Percentiles rank a stretch among this genome's conserved stretches.
Conservation (phyloP, 2,888 invertebrate genomes). For the Dicyrtoma fusca region DNA sequence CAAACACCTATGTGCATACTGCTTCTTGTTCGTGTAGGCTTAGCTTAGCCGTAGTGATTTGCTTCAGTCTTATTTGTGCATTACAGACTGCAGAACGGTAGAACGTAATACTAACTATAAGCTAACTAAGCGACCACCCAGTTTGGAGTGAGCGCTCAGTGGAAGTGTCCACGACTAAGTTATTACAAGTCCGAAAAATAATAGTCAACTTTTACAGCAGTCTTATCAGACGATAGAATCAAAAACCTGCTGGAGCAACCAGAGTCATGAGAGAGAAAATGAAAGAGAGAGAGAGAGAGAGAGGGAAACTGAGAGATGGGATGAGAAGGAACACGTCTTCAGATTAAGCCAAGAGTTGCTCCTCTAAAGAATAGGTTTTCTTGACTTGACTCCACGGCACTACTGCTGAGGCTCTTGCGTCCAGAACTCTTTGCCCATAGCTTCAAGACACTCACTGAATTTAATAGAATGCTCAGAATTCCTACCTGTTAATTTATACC, state of each 20-base stretch:
- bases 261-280: slow-evolving; percentile 10
- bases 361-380: background rate
- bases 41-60: background rate
- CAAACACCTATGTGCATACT: too few species aligned
- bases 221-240: slow-evolving; percentile 51
- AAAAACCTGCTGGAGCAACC: slow-evolving; percentile 35
- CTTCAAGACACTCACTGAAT: too few species aligned
- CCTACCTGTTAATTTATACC: slow-evolving; percentile 46
- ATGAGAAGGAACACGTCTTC: slow-evolving; percentile 17
- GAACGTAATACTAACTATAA: slow-evolving; percentile 1
- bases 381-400: background rate
- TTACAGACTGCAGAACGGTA: background rate
- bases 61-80: background rate
- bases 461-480: slow-evolving; percentile 24
- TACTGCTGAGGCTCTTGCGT: too few species aligned
- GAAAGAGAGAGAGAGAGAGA: slow-evolving; percentile 2
- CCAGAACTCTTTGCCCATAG: too few species aligned
- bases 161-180: slow-evolving; percentile 55
- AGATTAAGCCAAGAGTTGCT: slow-evolving; percentile 23
- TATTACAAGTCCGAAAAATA: slow-evolving; percentile 54
- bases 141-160: slow-evolving; percentile 42
- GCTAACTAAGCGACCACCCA: slow-evolving; percentile 54
- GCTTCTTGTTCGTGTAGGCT: background rate
- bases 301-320: background rate
- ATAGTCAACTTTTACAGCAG: slow-evolving; percentile 53